Base-by-base conservation (phyloP, 2,888 invertebrate genomes). In the Bruchidius siliquastri region DNA sequence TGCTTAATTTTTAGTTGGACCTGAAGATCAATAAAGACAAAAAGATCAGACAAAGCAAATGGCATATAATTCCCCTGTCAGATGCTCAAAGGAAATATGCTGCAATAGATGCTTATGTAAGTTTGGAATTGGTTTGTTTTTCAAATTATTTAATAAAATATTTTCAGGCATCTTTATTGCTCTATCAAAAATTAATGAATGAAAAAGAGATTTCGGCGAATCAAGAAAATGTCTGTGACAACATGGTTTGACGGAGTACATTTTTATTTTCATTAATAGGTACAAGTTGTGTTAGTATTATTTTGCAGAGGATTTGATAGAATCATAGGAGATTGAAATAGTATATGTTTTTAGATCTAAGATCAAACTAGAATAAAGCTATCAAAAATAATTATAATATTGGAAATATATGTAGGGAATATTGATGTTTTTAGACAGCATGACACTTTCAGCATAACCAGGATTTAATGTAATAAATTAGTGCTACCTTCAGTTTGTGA, bases 51-150 rank as follows among this genome's bases (percentile, higher is more conserved):
- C 89, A 86, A 84, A 90, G 91, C 80, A 88, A 89, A 79, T 91
- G 91, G 91, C 87, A 90, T 80, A 83, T 88, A 21, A 84, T 89
- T 70, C 91, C 91, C 10, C 84, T 91, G 70, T 87, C 85, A 74
- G 81, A 87, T 75, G 86, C 86, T 22, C 91, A 91, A 82, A 85
- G 88, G 81, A 82, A 84, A 75, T 91, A 92, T 84, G 91, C 91
- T 26, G 90, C 92, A 8, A 90, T 90, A 70, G 92, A 92, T 86
- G 91, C 91, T 79, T 91, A 91, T 84, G 92, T 91, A 84, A 72
- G 69, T 67, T 71, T n/a, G 18, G 13, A 49, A n/a, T 30, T 18
- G n/a, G 68, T 68, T 68, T 10, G 20, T 68, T 10, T 68, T 0
- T 1, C 68, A 49, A 8, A 1, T 49, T 49, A 49, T 49, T 49